These are phyloP conservation scores for Holacanthus passer DNA, from an alignment of 2,113 vertebrate genomes.

Conservation along the genomic window DNA sequence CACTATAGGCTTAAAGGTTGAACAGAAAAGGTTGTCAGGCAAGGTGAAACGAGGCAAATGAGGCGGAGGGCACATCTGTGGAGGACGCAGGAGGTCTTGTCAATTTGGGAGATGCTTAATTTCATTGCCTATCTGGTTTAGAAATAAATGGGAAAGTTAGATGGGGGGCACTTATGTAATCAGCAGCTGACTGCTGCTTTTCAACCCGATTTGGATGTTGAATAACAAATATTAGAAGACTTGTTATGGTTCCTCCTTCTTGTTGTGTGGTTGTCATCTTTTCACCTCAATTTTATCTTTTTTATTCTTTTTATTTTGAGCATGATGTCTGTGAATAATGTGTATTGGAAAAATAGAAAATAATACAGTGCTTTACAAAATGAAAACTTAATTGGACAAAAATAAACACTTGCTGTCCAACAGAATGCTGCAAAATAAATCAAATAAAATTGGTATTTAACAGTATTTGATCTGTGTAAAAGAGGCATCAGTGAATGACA, in stretches of 20 bases:
- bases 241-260: neutral
- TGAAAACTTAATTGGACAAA: neutral
- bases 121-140: neutral
- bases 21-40: constrained; percentile 36
- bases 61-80: constrained; percentile 53
- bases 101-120: constrained; percentile 32
- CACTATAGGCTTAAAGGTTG: constrained; percentile 45
- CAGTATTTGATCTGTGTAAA: neutral
- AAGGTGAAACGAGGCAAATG: constrained; percentile 54
- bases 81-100: constrained; percentile 36
- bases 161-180: neutral
- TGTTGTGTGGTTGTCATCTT: neutral
- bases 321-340: neutral
- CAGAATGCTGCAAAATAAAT: neutral
- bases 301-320: neutral
- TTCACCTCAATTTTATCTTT: neutral
- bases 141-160: constrained; percentile 38
- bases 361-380: neutral
- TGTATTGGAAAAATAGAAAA: neutral
- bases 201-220: neutral
- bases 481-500: neutral
- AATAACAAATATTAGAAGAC: neutral
- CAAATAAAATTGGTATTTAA: neutral
- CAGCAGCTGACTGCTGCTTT: constrained; percentile 6
- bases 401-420: neutral